Evolutionary conservation across 2,888 invertebrate genomes (phyloP), one percentile per base, ranked within the genome.

Genomic region (Lycaena phlaeas): DNA sequence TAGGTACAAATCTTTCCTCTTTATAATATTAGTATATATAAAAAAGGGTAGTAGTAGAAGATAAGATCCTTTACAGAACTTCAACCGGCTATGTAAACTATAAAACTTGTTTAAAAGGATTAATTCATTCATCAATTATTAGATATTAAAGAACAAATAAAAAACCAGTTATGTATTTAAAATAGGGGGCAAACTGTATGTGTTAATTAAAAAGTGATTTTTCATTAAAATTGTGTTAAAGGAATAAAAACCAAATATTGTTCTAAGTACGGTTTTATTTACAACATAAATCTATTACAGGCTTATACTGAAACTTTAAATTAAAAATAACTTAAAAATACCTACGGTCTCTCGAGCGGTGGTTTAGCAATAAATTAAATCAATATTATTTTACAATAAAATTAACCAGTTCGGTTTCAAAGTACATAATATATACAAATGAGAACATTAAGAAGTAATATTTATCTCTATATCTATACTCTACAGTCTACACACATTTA

Each of bases 241-340:
- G n/a, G n/a, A n/a, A 3, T 22, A 2, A 4, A 22, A 22, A 22
- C 5, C 3, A 4, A 2, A 7, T 22, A 26, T 40, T 43, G 41
- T 27, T 41, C 15, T 10, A 41, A 9, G 54, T 56, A 50, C 54
- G 37, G 38, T 42, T 51, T 56, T 56, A 56, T 56, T 53, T 56
- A 56, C 54, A 56, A 44, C 38, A 38, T 43, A 26, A 42, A 31
- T 42, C 42, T 26, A 41, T 45, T 40, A 37, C 27, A 38, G 9
- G 22, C 34, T 34, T 34, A 34, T 12, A 7, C 2, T 4, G 9
- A 5, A 22, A 6, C 7, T 22, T 7, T 9, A 34, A 11, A 12
- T 9, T 22, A 11, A 18, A 10, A 34, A 22, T 18, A 18, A 34
- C 30, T 11, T 4, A 18, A 7, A 22, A 34, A 34, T 34, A 34